Base-by-base conservation (phyloP, 2,113 vertebrate genomes). In the Balaeniceps rex region DNA sequence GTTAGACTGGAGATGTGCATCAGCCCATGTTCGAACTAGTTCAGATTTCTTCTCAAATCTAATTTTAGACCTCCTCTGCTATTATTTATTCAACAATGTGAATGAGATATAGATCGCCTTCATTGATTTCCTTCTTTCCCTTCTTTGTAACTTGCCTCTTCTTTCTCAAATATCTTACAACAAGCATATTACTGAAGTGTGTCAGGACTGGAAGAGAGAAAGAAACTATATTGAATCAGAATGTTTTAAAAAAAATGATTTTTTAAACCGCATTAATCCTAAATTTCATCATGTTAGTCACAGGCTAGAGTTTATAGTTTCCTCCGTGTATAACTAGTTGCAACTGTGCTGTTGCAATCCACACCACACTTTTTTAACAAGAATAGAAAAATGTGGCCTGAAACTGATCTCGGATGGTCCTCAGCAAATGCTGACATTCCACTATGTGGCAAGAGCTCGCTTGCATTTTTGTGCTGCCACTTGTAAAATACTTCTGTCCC, bases 1-100 rank as follows among this genome's bases (percentile, higher is more conserved):
- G 29, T 40, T 75, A 54, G 64, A 11, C 42, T 58, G 72, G 54
- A 76, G 63, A 21, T 34, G 75, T 47, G 46, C 69, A 55, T 42
- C 75, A 83, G 36, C 44, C 58, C 9, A 1, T 60, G 24, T 14
- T 78, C 14, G 4, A 38, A 25, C 47, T 40, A n/a, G 83, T 4
- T 93, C 74, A 85, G 63, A 52, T 96, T 93, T 90, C 94, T 94
- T 57, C 86, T 77, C 87, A 49, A 69, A 60, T 77, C 94, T 95
- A 95, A 95, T 97, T 97, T 94, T 96, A 96, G 91, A 34, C n/a
- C 65, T 88, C 25, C 19, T 65, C 46, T 71, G 88, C 51, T 83
- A 94, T 95, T 95, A 95, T 96, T 97, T 97, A 97, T 96, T 97
- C 90, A 96, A 83, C 94, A 94, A 70, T 93, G 88, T 96, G 94